Evolutionary conservation across 2,113 vertebrate genomes (phyloP).

Genomic region (Crotalus helleri): DNA sequence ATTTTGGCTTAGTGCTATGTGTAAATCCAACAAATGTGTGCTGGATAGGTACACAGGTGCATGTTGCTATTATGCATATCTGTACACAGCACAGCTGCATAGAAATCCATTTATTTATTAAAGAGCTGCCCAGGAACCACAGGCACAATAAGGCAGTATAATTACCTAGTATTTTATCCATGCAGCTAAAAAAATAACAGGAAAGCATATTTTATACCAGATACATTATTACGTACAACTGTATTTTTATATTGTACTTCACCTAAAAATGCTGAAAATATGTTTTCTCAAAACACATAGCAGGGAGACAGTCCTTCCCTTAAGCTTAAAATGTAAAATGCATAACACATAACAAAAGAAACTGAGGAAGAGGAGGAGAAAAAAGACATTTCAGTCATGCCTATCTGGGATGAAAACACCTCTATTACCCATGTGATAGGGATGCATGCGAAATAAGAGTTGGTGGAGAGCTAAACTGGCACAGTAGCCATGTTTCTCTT

Average conservation of each 20-base stretch:
- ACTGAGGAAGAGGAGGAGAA: background rate
- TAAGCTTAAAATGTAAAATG: background rate
- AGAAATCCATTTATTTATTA: background rate
- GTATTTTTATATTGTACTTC: background rate
- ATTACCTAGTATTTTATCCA: background rate
- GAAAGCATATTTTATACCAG: background rate
- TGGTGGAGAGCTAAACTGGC: background rate
- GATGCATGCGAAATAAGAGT: background rate
- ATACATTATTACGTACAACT: background rate
- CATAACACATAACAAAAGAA: background rate
- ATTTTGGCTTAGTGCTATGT: background rate
- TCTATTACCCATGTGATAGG: background rate
- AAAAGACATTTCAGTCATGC: background rate
- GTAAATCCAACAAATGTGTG: background rate
- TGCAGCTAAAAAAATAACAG: background rate
- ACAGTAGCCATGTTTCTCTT: background rate
- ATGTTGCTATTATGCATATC: background rate
- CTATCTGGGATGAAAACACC: background rate
- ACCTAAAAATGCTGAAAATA: background rate
- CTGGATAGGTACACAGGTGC: background rate
- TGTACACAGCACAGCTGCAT: background rate
- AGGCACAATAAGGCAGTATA: background rate
- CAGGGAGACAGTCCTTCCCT: background rate
- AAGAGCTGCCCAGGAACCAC: background rate
- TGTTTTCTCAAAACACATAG: background rate